Base-by-base conservation (phyloP, 2,888 invertebrate genomes). In the Dioctria linearis region DNA sequence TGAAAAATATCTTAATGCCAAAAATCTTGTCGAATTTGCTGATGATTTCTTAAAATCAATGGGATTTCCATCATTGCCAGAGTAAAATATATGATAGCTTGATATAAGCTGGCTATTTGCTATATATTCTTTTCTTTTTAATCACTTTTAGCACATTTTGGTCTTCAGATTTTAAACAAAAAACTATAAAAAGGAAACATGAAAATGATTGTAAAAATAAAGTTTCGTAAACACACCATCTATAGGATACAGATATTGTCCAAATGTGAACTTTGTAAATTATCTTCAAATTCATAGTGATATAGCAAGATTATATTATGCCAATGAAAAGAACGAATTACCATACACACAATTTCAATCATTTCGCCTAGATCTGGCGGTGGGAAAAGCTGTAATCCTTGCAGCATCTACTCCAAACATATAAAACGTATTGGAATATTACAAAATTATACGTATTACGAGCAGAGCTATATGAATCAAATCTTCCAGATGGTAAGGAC, bases 351-450 rank as follows among this genome's bases (percentile, higher is more conserved):
- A 88, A 57, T 88, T 88, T 82, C 84, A 85, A 37, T 67, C 67
- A 3, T 67, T 25, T n/a, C 88, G 88, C 88, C 83, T 88, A 82
- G 86, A 85, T 3, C 85, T 85, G 37, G 88, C 87, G 3, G 69
- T 88, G 4, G 87, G 86, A 2, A 88, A 88, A 82, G 85, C 88
- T 0, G 85, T 85, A 0, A 85, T 88, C 3, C 84, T 88, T 66
- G 93, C 94, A 0, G 94, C 93, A 4, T 92, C 92, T 0, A 93
- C 93, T 0, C 91, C 93, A 0, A 94, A 82, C 95, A 95, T 87
- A 88, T 94, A 67, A 91, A 93, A 69, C 91, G 92, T 66, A 92
- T 97, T 78, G 91, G 92, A 3, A 88, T 94, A 0, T 87, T 90
- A 13, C 90, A 92, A 0, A 91, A 92, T 78, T 92, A 91, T 4